phyloP scores from a whole-genome alignment of 2,888 invertebrate genomes.

The Spicauda simplicius region DNA sequence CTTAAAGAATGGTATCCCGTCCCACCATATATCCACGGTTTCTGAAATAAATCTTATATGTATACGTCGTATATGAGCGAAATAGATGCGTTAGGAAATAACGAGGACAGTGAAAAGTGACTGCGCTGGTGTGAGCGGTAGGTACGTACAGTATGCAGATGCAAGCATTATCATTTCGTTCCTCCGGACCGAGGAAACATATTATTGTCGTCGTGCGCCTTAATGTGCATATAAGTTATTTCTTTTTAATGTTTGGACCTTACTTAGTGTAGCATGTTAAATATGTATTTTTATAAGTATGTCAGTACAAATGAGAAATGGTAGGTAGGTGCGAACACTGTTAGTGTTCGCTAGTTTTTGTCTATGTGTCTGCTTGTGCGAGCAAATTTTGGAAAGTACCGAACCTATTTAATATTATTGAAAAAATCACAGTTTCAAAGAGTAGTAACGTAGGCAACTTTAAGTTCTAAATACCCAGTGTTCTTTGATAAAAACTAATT shows the following conservation, averaged over 20 bases:
- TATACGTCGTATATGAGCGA: conserved; percentile 19
- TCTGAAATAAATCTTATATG: not conserved
- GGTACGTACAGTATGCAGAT: conserved; percentile 28
- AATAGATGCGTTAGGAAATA: conserved; percentile 31
- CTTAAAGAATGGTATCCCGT: not conserved
- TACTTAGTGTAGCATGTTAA: not conserved
- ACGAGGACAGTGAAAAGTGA: conserved; percentile 33
- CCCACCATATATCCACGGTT: not conserved
- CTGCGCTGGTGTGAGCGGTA: conserved; percentile 29
- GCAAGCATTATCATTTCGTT: conserved; percentile 29
- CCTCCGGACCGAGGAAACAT: conserved; percentile 25
- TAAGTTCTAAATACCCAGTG: too few species aligned
- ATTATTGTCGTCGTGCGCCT: conserved; percentile 18
- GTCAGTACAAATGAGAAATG: too few species aligned
- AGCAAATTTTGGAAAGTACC: too few species aligned
- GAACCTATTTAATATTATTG: too few species aligned
- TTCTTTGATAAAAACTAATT: not conserved
- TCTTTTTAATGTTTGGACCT: conserved; percentile 17
- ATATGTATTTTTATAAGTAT: not conserved
- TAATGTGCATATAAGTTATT: conserved; percentile 17
- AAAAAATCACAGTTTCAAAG: too few species aligned
- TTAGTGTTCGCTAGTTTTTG: too few species aligned
- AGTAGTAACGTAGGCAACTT: too few species aligned
- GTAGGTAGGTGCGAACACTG: too few species aligned
- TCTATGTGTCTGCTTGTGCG: too few species aligned